These are phyloP conservation scores for Gobiocypris rarus DNA, from an alignment of 2,113 vertebrate genomes.

Conservation along the genomic window DNA sequence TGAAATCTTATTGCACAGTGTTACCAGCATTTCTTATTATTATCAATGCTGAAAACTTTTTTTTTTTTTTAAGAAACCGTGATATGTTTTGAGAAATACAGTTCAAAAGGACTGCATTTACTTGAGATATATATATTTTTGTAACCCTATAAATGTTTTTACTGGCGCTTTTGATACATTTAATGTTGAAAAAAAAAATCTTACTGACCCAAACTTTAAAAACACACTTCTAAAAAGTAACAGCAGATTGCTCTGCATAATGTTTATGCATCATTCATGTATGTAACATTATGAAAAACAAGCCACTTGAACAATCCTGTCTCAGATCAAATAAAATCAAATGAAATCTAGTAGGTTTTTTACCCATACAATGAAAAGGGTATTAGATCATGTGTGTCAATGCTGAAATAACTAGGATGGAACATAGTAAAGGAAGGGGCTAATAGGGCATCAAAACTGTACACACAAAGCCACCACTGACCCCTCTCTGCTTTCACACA, in stretches of 20 bases:
- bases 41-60: neutral
- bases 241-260: too few species aligned
- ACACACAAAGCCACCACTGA: conserved; percentile 1
- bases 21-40: too few species aligned
- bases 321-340: neutral
- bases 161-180: neutral
- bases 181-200: neutral
- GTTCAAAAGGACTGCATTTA: too few species aligned
- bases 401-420: neutral
- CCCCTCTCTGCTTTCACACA: conserved; percentile 6
- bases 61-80: neutral
- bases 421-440: neutral
- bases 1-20: too few species aligned
- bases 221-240: neutral
- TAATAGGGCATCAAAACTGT: neutral
- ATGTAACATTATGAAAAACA: neutral
- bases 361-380: neutral
- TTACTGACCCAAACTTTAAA: neutral
- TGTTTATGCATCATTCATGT: neutral
- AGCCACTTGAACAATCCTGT: neutral
- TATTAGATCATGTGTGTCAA: neutral
- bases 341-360: neutral
- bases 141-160: neutral
- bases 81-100: too few species aligned
- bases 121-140: neutral